Conservation (phyloP, 2,888 invertebrate genomes). For the Tipula helvola region DNA sequence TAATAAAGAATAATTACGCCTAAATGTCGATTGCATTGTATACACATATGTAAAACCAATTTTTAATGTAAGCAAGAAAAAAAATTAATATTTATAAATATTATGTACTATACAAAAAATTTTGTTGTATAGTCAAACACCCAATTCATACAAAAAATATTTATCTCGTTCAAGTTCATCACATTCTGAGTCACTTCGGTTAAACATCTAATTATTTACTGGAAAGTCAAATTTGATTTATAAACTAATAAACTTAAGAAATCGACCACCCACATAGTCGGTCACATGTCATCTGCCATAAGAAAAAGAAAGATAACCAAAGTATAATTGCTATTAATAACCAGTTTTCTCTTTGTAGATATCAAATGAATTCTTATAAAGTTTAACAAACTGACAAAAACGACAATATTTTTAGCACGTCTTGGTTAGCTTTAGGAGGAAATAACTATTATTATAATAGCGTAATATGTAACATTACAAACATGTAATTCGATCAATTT, state of each 20-base stretch:
- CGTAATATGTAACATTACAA: neutral
- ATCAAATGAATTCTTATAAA: neutral
- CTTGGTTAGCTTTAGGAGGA: too few relatives aligned
- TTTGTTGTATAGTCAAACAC: neutral
- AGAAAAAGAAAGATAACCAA: neutral
- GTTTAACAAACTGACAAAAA: too few relatives aligned
- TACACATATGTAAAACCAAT: neutral
- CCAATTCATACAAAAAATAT: neutral
- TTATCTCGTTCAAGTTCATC: neutral
- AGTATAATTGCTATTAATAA: neutral
- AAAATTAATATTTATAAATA: neutral
- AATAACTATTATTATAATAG: too few relatives aligned
- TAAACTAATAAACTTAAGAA: neutral
- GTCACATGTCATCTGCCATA: neutral
- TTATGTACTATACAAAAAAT: neutral
- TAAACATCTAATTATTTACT: neutral
- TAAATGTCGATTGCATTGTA: neutral
- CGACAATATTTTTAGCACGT: too few relatives aligned
- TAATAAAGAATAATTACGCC: neutral
- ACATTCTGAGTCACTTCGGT: neutral
- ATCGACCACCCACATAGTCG: neutral
- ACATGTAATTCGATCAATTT: neutral
- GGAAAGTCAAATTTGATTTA: neutral
- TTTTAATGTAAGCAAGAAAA: too few relatives aligned
- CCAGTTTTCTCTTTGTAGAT: neutral